Evolutionary conservation across 2,113 vertebrate genomes (phyloP), one percentile per base, ranked within the genome.

Genomic region (Barnardius zonarius): DNA sequence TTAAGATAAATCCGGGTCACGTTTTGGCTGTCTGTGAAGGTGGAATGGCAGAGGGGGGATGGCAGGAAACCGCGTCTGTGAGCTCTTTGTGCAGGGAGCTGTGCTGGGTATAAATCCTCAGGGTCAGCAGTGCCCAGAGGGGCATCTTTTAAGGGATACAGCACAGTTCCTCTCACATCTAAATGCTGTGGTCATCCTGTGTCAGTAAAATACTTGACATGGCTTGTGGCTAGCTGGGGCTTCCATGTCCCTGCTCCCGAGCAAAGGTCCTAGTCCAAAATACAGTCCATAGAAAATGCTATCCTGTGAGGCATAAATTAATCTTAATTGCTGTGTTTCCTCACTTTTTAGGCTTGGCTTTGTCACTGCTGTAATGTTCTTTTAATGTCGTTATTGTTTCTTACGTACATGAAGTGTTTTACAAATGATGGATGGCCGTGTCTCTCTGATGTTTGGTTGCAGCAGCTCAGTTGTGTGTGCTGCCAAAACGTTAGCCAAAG

Each of bases 301-400:
- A 7, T 49, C 43, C 63, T 7, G 1, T 15, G 54, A 87, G 92
- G 70, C 83, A 51, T 70, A 91, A 91, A n/a, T 94, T 92, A 76
- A 83, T 83, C 67, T 88, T 94, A 92, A 95, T 95, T 84, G 88
- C 92, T 72, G 64, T 5, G 0, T 90, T 96, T 94, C 82, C 84
- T 96, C 72, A 30, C 62, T 77, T 91, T 91, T 87, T 74, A 76
- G 85, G 74, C 90, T 94, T 86, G 94, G 89, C 86, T 93, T 95
- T 87, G 84, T 92, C 66, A n/a, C 74, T 79, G 89, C 77, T 7
- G 3, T 95, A 93, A 93, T 92, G 80, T 70, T 83, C 93, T 93
- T 95, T 94, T 93, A 96, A 93, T 91, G 92, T 74, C 88, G 62
- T 95, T 96, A 79, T 85, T 89, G 83, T 89, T 95, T 85, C 91